These are phyloP conservation scores for Lepidostoma basale DNA, from an alignment of 1,140 invertebrate species.

Conservation along the genomic window DNA sequence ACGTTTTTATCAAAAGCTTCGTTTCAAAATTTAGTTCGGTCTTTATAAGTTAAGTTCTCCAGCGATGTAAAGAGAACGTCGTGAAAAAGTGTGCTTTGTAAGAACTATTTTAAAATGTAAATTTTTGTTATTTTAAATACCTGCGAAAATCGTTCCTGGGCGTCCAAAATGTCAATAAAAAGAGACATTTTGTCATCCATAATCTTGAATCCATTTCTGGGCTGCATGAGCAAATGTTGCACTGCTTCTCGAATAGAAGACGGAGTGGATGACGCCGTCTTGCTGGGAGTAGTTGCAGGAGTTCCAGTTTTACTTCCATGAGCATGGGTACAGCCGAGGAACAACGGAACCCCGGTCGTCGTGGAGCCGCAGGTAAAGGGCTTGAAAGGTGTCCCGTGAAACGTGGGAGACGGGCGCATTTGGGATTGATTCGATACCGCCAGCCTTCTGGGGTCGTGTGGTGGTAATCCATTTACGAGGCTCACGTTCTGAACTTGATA, in stretches of 20 bases:
- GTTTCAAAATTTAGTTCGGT: neutral
- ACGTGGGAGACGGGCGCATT: slow-evolving; percentile 65
- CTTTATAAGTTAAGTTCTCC: neutral
- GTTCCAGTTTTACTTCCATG: slow-evolving; percentile 47
- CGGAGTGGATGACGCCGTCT: slow-evolving; percentile 56
- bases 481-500: slow-evolving; percentile 62
- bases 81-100: neutral
- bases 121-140: slow-evolving; percentile 59
- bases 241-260: slow-evolving; percentile 68
- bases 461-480: slow-evolving; percentile 35
- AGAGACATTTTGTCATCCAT: slow-evolving; percentile 77
- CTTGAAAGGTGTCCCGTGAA: slow-evolving; percentile 65
- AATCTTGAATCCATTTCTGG: slow-evolving; percentile 74
- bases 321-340: slow-evolving; percentile 60
- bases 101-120: neutral
- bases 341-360: slow-evolving; percentile 58
- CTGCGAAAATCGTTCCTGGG: slow-evolving; percentile 80
- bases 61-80: no score
- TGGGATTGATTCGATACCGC: slow-evolving; percentile 42
- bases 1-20: neutral
- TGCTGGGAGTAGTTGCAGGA: slow-evolving; percentile 55
- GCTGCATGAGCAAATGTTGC: slow-evolving; percentile 69
- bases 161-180: slow-evolving; percentile 80
- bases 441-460: slow-evolving; percentile 37
- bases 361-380: slow-evolving; percentile 59